Percentiles rank a stretch among this genome's conserved stretches.
phyloP scores from a whole-genome alignment of 2,113 vertebrate genomes.

The Onychostruthus taczanowskii region DNA sequence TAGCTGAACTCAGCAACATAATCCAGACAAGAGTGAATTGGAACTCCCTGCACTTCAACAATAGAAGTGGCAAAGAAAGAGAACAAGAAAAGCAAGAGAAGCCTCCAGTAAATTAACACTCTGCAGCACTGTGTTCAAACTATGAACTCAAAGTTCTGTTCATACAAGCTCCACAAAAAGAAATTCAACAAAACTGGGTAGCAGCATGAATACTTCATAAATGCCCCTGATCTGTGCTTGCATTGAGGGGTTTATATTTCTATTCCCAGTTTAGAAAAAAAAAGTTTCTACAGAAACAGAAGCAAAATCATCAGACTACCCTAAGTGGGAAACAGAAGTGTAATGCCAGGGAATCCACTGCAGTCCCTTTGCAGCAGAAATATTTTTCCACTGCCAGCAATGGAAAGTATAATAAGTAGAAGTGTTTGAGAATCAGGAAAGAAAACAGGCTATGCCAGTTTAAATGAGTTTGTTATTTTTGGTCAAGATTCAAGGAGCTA shows the following conservation, averaged over 20 bases:
- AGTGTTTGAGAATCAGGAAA: not conserved
- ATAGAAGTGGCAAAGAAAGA: not conserved
- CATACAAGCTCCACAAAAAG: not conserved
- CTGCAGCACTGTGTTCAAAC: not conserved
- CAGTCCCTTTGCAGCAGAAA: not conserved
- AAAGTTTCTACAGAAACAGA: not conserved
- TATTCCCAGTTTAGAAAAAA: not conserved
- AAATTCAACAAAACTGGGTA: conserved; percentile 20
- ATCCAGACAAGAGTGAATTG: not conserved
- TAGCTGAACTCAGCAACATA: conserved; percentile 19
- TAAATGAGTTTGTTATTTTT: not conserved
- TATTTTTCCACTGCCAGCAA: conserved; percentile 40
- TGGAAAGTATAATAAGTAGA: not conserved
- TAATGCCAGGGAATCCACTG: not conserved
- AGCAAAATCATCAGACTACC: not conserved
- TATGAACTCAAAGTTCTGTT: not conserved
- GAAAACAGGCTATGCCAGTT: not conserved
- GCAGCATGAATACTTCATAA: conserved; percentile 35
- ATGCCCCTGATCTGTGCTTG: not conserved
- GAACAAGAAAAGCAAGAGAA: not conserved
- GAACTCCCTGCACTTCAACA: not conserved
- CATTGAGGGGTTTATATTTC: not conserved
- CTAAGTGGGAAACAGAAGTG: not conserved
- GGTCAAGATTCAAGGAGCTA: not conserved
- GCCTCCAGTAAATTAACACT: not conserved